Conservation (phyloP, 1,140 invertebrate genomes). For the Cephus cinctus region DNA sequence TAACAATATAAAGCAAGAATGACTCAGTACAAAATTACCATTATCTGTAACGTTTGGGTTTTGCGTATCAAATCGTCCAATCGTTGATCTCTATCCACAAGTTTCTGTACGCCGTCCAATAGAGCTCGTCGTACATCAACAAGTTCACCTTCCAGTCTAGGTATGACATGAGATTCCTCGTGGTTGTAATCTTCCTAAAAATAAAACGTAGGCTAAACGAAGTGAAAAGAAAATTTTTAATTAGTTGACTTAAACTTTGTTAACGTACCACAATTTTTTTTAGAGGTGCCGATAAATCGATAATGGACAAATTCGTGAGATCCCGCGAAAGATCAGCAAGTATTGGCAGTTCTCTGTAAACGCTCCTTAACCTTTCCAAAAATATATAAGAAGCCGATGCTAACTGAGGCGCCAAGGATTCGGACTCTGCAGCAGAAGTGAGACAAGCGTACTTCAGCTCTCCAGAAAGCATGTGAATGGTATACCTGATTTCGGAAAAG, state of each 20-base stretch:
- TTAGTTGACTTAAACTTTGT: not conserved
- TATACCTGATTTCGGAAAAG: slow-evolving; percentile 31
- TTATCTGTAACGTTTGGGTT: slow-evolving; percentile 36
- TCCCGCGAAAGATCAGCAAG: slow-evolving; percentile 34
- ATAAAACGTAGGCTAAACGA: too few species aligned
- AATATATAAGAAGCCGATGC: slow-evolving; percentile 30
- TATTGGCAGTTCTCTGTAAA: slow-evolving; percentile 39
- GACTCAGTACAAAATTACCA: slow-evolving; percentile 20
- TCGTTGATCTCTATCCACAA: slow-evolving; percentile 39
- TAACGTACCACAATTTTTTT: slow-evolving; percentile 32
- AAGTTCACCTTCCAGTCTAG: slow-evolving; percentile 28
- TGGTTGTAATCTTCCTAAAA: slow-evolving; percentile 30
- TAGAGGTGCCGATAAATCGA: slow-evolving; percentile 33
- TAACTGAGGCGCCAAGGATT: slow-evolving; percentile 14
- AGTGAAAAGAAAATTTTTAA: slow-evolving; percentile 3
- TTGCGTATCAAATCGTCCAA: slow-evolving; percentile 40
- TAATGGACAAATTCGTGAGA: slow-evolving; percentile 19
- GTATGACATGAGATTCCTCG: slow-evolving; percentile 14
- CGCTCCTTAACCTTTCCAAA: slow-evolving; percentile 27
- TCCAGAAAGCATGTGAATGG: slow-evolving; percentile 31
- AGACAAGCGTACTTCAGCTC: slow-evolving; percentile 36
- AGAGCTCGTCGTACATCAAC: slow-evolving; percentile 28
- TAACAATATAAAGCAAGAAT: slow-evolving; percentile 1
- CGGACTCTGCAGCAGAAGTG: slow-evolving; percentile 25
- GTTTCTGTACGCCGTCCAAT: slow-evolving; percentile 35